Conservation (phyloP, 2,113 vertebrate genomes). For the Stegostoma tigrinum region DNA sequence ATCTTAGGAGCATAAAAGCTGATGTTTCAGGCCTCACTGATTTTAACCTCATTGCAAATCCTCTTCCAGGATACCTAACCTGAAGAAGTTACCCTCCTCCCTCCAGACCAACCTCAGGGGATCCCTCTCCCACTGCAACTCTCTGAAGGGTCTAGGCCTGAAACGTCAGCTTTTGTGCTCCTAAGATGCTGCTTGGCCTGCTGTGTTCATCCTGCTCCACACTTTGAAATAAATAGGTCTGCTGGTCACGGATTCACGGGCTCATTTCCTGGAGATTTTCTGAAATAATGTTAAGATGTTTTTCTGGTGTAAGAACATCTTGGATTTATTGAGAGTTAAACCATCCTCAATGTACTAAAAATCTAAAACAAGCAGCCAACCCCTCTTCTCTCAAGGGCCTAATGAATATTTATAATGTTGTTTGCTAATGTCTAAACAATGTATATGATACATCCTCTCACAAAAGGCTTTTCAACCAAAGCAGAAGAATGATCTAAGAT, state of each 20-base stretch:
- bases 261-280: neutral
- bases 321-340: neutral
- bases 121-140: no score
- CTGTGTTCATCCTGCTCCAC: no score
- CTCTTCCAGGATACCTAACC: no score
- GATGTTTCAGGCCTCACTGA: no score
- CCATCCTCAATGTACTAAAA: neutral
- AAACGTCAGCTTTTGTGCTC: no score
- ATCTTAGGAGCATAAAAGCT: no score
- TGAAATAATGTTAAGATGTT: neutral
- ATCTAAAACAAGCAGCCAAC: neutral
- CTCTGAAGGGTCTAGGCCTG: no score
- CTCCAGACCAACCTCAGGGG: no score
- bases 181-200: no score
- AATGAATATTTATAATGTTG: neutral
- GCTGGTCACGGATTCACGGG: neutral
- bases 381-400: neutral
- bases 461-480: neutral
- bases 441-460: neutral
- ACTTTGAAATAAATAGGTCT: no score
- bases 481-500: neutral
- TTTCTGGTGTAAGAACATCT: neutral
- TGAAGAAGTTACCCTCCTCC: no score
- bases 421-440: neutral
- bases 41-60: no score